Evolutionary conservation across 2,888 invertebrate genomes (phyloP), one percentile per base, ranked within the genome.

Genomic region (Imbricaverruca yamaguchii): DNA sequence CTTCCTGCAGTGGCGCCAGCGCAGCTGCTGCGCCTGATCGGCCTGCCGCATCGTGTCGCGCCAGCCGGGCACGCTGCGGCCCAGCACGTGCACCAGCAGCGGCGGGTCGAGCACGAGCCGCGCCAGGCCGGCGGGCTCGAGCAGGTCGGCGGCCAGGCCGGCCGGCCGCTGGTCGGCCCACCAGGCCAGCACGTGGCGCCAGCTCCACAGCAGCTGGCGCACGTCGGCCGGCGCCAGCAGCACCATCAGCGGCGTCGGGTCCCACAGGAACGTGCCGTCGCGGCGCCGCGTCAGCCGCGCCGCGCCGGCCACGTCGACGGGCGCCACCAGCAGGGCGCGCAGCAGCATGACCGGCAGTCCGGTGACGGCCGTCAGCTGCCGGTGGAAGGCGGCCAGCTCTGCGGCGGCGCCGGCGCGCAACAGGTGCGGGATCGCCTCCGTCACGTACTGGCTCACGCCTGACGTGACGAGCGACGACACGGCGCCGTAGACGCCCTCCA

Each of bases 401-500:
- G 21, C 55, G 15, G 55, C 21, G 7, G 53, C 74, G 12, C 23
- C 12, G 15, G 53, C 6, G 21, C 55, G 55, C 21, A 74, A 21
- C 74, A 74, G 39, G 15, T 1, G 53, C 12, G 74, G 74, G 18
- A 74, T 53, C 39, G 12, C 8, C 6, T 1, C 53, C 53, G 6
- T 3, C 11, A 74, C 3, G 74, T 53, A 18, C 4, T 1, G 39
- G 53, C 15, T 15, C 7, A 21, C 15, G 74, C 7, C 1, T 8
- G 53, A 10, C 13, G 15, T 25, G 2, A 10, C 18, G 53, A 15
- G 9, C 18, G 7, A 8, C 18, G 18, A 2, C 0, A 18, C 7
- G 13, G 11, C 79, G 18, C 8, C 77, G 78, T 83, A 81, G 15
- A 83, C 74, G 15, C 82, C 82, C 57, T 83, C 84, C 53, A 83